Evolutionary conservation across 2,113 vertebrate species (phyloP).

Genomic region (Eudyptes chrysolophus): DNA sequence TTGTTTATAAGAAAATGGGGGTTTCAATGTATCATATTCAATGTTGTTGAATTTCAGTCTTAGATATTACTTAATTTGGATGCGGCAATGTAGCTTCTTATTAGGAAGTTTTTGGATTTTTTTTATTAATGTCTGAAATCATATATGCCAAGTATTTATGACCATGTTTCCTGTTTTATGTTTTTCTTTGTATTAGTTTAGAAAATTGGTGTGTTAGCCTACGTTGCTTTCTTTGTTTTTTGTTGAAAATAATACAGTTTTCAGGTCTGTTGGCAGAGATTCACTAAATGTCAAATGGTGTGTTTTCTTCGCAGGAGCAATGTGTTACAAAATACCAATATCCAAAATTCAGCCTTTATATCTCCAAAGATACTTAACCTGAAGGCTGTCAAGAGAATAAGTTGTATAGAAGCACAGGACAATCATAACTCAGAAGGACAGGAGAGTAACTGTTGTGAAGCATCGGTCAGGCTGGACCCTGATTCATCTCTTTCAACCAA

Average conservation of each 20-base stretch:
- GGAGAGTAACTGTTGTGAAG: conserved; percentile 76
- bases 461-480: conserved; percentile 62
- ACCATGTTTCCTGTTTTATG: background rate
- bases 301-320: conserved; percentile 80
- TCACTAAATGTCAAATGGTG: background rate
- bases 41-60: background rate
- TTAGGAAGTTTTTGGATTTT: background rate
- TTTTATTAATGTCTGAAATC: background rate
- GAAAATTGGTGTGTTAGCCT: background rate
- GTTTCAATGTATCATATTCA: background rate
- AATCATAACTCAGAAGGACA: conserved; percentile 69
- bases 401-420: conserved; percentile 80
- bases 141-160: background rate
- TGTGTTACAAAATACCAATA: conserved; percentile 85
- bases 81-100: background rate
- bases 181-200: background rate
- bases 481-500: conserved; percentile 75
- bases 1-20: background rate
- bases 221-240: background rate
- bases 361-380: conserved; percentile 91
- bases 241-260: background rate
- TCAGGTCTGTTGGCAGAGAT: background rate
- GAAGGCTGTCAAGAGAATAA: conserved; percentile 81
- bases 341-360: conserved; percentile 86
- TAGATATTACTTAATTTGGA: background rate